Evolutionary conservation across 1,140 invertebrate genomes (phyloP).

Genomic region (Nymphalis io): DNA sequence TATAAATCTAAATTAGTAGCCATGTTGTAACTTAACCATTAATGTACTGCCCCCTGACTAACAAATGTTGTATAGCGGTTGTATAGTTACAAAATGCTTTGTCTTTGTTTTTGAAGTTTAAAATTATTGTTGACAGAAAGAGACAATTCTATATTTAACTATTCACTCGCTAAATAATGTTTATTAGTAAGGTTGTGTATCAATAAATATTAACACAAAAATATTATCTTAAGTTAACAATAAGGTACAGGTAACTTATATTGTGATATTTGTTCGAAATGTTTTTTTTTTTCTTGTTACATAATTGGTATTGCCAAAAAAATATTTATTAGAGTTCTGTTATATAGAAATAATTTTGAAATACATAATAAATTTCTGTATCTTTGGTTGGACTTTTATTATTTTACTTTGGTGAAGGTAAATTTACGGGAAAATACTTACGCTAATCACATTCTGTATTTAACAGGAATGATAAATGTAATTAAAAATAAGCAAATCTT

Average conservation of each 20-base stretch:
- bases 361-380: not conserved
- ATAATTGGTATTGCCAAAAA: not conserved
- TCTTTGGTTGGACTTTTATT: slow-evolving; percentile 4
- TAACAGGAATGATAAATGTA: no score
- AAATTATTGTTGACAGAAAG: no score
- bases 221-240: slow-evolving; percentile 1
- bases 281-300: not conserved
- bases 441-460: no score
- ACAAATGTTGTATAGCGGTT: no score
- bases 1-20: slow-evolving; percentile 5
- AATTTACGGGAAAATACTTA: not conserved
- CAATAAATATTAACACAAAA: slow-evolving; percentile 11
- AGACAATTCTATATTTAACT: no score
- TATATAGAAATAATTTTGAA: not conserved
- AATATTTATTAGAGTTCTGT: slow-evolving; percentile 1
- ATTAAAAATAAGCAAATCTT: no score
- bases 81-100: no score
- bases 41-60: no score
- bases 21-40: not conserved
- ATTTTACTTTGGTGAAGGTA: not conserved
- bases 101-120: no score
- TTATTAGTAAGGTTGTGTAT: not conserved
- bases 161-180: no score
- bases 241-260: slow-evolving; percentile 1
- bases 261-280: slow-evolving; percentile 4